Percentiles rank a stretch among this genome's conserved stretches.
These are phyloP conservation scores for Hypomecis punctinalis DNA, from an alignment of 2,888 invertebrate genomes.

Conservation along the genomic window DNA sequence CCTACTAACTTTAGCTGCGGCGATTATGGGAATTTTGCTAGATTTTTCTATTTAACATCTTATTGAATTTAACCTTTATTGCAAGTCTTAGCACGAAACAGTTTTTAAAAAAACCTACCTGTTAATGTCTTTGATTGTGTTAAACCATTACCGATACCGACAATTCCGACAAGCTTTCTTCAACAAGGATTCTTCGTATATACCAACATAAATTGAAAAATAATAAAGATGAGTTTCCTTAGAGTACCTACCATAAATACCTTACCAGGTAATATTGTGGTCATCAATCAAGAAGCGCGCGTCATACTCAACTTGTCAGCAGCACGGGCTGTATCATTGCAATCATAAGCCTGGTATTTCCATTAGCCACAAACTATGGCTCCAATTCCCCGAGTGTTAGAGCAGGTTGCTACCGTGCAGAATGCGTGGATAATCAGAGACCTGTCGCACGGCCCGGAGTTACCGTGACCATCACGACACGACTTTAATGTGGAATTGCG, in stretches of 20 bases:
- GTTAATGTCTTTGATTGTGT: no score
- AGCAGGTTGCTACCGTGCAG: constrained; percentile 64
- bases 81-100: no score
- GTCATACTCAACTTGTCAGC: constrained; percentile 35
- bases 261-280: constrained; percentile 13
- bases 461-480: constrained; percentile 62
- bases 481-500: constrained; percentile 48
- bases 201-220: neutral
- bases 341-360: constrained; percentile 49
- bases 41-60: no score
- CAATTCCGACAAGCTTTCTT: no score
- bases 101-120: no score
- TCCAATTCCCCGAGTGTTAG: constrained; percentile 33
- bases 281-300: constrained; percentile 42
- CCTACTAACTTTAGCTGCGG: no score
- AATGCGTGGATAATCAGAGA: constrained; percentile 81
- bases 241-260: constrained; percentile 1
- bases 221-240: neutral
- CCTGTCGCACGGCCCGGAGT: constrained; percentile 79
- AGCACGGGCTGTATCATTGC: constrained; percentile 53
- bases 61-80: no score
- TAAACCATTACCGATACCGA: no score
- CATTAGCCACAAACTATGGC: constrained; percentile 27
- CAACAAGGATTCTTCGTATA: neutral
- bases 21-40: no score